These are phyloP conservation scores for Parus major DNA, from an alignment of 2,113 vertebrate species.

Conservation along the genomic window DNA sequence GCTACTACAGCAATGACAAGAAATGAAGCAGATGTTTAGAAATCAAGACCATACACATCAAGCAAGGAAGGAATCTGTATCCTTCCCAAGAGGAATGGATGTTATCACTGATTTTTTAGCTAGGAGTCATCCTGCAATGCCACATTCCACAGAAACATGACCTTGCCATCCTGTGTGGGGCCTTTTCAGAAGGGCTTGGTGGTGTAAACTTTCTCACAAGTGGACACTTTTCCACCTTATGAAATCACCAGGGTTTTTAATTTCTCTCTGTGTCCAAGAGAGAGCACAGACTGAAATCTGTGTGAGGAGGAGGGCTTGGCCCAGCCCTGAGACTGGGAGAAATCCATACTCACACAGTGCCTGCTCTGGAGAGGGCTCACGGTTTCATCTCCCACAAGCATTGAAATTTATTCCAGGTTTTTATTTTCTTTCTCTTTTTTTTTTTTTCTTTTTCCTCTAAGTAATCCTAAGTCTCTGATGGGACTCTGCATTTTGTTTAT, in stretches of 20 bases:
- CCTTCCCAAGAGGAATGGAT: not conserved
- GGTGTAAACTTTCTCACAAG: not conserved
- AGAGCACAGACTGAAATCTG: not conserved
- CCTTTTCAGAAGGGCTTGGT: not conserved
- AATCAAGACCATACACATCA: not conserved
- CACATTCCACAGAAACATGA: not conserved
- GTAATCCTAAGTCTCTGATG: not conserved
- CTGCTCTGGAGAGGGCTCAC: not conserved
- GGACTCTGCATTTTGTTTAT: not conserved
- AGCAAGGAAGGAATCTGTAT: not conserved
- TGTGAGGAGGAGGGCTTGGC: not conserved
- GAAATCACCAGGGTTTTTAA: not conserved
- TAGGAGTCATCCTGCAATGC: not conserved
- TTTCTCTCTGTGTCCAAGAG: not conserved
- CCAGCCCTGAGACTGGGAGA: not conserved
- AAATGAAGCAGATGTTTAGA: not conserved
- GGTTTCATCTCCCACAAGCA: not conserved
- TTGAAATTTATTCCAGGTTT: not conserved
- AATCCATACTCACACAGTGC: not conserved
- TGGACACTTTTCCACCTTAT: not conserved
- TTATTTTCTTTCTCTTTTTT: not conserved
- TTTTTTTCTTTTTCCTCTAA: fast-evolving
- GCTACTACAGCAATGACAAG: not conserved
- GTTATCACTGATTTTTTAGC: not conserved
- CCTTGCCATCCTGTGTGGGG: not conserved